phyloP scores from a whole-genome alignment of 2,888 invertebrate genomes.

The Philereme vetulata region DNA sequence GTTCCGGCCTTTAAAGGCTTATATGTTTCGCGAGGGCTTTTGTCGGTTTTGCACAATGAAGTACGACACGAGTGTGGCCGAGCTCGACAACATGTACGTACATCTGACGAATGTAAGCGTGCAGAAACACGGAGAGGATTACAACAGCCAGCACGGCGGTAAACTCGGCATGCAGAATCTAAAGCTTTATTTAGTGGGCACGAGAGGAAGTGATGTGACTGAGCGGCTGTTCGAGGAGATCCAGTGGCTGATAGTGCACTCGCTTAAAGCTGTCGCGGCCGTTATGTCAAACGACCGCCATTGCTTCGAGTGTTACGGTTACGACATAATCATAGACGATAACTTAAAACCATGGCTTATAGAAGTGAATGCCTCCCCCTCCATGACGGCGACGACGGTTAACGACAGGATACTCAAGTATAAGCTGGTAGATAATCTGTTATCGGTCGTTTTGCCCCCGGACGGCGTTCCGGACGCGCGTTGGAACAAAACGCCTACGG shows the following conservation, averaged over 20 bases:
- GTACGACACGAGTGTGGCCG: slow-evolving; percentile 93
- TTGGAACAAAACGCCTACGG: slow-evolving; percentile 91
- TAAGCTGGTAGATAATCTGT: slow-evolving; percentile 95
- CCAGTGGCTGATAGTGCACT: slow-evolving; percentile 94
- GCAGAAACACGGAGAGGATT: slow-evolving; percentile 95
- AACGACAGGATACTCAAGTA: slow-evolving; percentile 96
- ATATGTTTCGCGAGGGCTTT: slow-evolving; percentile 95
- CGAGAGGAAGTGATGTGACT: slow-evolving; percentile 92
- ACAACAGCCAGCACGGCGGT: slow-evolving; percentile 96
- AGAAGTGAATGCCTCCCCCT: slow-evolving; percentile 97
- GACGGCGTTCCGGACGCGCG: slow-evolving; percentile 93
- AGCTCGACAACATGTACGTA: slow-evolving; percentile 95
- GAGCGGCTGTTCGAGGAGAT: slow-evolving; percentile 94
- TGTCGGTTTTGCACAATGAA: slow-evolving; percentile 97
- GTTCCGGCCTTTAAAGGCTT: slow-evolving; percentile 95
- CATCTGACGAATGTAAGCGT: slow-evolving; percentile 98
- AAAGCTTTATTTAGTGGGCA: slow-evolving; percentile 93
- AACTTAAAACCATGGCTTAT: slow-evolving; percentile 96
- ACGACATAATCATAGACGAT: slow-evolving; percentile 97
- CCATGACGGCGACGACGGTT: slow-evolving; percentile 94
- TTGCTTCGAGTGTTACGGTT: slow-evolving; percentile 96
- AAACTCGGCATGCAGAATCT: slow-evolving; percentile 96
- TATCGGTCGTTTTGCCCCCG: slow-evolving; percentile 94
- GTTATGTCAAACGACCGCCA: slow-evolving; percentile 96
- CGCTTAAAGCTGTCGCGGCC: slow-evolving; percentile 94